Conservation (phyloP, 2,113 vertebrate genomes). For the Synodontis membranacea region DNA sequence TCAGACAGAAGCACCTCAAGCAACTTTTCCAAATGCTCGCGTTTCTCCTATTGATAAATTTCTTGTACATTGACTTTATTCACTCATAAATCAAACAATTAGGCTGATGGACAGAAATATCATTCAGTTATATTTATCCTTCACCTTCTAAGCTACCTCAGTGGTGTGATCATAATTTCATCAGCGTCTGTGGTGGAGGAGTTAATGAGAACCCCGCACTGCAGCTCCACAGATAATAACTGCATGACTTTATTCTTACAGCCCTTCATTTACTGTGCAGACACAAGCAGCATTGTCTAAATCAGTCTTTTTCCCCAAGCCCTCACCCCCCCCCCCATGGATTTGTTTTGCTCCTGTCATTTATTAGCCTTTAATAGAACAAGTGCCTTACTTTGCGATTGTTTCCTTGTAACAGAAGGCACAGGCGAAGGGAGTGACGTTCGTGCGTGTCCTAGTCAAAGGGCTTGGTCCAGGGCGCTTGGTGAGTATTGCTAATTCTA, state of each 20-base stretch:
- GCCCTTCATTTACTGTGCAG: constrained; percentile 52
- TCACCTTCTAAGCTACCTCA: constrained; percentile 25
- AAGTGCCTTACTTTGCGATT: constrained; percentile 41
- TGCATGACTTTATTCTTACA: constrained; percentile 52
- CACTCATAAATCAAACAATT: constrained; percentile 15
- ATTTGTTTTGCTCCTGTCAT: constrained; percentile 48
- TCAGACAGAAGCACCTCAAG: background rate
- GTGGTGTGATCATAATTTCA: constrained; percentile 46
- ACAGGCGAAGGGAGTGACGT: constrained; percentile 78
- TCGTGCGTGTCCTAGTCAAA: constrained; percentile 87
- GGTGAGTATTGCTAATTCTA: constrained; percentile 69
- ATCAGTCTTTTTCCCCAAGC: constrained; percentile 45
- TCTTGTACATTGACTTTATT: constrained; percentile 12
- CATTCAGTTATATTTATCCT: constrained; percentile 41
- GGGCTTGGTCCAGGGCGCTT: constrained; percentile 89
- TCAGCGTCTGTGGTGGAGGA: constrained; percentile 24
- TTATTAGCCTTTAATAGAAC: constrained; percentile 51
- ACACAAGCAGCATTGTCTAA: constrained; percentile 46
- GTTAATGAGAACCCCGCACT: constrained; percentile 47
- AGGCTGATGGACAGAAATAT: constrained; percentile 15
- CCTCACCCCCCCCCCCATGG: constrained; percentile 33
- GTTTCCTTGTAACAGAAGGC: constrained; percentile 80
- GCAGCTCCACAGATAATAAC: constrained; percentile 49
- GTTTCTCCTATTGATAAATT: constrained; percentile 2
- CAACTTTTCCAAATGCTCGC: background rate